Evolutionary conservation across 2,797 vertebrate species (phyloP).

Genomic region (Champsocephalus esox): DNA sequence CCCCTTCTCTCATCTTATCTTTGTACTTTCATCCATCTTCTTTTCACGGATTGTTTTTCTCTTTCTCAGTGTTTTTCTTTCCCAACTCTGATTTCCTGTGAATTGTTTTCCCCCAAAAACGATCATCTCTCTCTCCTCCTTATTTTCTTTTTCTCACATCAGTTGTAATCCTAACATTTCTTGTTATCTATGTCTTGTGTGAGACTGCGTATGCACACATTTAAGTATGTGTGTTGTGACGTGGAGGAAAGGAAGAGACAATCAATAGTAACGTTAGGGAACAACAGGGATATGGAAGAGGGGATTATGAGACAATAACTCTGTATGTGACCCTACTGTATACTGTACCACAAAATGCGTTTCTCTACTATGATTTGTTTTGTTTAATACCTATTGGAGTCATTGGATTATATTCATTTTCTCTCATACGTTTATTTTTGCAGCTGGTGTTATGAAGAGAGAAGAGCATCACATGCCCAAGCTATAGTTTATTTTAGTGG

Average conservation of each 20-base stretch:
- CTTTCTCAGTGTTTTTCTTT: not conserved
- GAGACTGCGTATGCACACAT: not conserved
- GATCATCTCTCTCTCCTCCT: not conserved
- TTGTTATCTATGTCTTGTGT: not conserved
- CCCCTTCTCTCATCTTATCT: constrained; percentile 1
- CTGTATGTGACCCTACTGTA: not conserved
- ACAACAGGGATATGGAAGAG: not conserved
- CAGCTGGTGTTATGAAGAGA: not conserved
- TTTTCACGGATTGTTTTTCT: not conserved
- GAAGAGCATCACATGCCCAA: not conserved
- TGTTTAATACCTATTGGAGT: not conserved
- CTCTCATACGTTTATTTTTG: not conserved
- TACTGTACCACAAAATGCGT: not conserved
- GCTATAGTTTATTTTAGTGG: not conserved
- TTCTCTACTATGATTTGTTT: not conserved
- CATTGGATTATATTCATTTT: constrained; percentile 5
- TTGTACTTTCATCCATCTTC: constrained; percentile 2
- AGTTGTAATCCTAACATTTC: not conserved
- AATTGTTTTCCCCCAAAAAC: not conserved
- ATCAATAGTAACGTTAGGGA: not conserved
- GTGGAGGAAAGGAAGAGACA: not conserved
- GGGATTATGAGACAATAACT: not conserved
- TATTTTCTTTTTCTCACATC: not conserved
- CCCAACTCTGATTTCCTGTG: not conserved
- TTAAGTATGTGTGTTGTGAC: not conserved